Percentiles rank a stretch among this genome's conserved stretches.
Evolutionary conservation across 2,797 vertebrate species (phyloP).

Genomic region (Sebastes matsubarae): DNA sequence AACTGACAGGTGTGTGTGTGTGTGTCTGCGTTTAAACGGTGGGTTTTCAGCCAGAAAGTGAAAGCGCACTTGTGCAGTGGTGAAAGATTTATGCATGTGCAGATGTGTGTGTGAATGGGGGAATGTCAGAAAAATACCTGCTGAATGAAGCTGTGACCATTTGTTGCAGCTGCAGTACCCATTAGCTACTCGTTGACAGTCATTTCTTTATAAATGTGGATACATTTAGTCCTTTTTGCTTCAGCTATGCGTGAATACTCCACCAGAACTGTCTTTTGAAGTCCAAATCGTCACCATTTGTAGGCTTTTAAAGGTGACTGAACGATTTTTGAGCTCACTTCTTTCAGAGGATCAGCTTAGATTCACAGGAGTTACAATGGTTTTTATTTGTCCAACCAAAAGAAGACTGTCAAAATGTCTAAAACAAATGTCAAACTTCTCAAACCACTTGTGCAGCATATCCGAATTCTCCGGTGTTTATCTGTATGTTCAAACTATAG

Average conservation of each 20-base stretch:
- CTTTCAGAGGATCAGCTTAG: background rate
- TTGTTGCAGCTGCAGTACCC: constrained; percentile 19
- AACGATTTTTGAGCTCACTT: background rate
- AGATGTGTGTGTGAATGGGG: background rate
- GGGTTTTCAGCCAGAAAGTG: constrained; percentile 54
- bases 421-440: background rate
- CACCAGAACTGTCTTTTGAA: background rate
- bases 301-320: background rate
- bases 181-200: constrained; percentile 10
- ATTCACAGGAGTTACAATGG: background rate
- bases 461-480: background rate
- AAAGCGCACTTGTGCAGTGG: constrained; percentile 62
- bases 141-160: constrained; percentile 36
- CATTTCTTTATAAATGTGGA: background rate
- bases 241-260: background rate
- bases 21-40: constrained; percentile 33
- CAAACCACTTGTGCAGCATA: background rate
- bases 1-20: constrained; percentile 59
- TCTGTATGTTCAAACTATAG: background rate
- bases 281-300: background rate
- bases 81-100: constrained; percentile 67
- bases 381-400: background rate
- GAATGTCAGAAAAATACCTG: constrained; percentile 31
- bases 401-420: background rate
- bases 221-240: background rate